Evolutionary conservation across 2,797 vertebrate species (phyloP).

Genomic region (Argentina silus): DNA sequence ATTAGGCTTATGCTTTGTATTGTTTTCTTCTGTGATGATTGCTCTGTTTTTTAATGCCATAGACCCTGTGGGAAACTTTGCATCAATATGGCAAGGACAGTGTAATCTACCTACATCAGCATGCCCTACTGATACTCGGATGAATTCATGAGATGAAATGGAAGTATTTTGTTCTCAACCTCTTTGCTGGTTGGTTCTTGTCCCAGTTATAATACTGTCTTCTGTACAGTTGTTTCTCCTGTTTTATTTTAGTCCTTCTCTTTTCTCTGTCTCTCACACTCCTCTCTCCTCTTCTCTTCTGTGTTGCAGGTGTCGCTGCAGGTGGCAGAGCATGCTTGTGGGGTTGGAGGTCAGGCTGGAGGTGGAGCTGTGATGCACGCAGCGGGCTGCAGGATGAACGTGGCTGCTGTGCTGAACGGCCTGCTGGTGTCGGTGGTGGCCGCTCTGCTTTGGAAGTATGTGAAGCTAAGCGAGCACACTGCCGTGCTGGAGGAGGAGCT

Average conservation of each 20-base stretch:
- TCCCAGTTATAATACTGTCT: neutral
- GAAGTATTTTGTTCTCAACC: neutral
- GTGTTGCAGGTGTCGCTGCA: constrained; percentile 20
- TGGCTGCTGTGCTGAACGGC: constrained; percentile 89
- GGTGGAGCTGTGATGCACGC: constrained; percentile 76
- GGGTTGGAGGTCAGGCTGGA: constrained; percentile 52
- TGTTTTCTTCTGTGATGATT: constrained; percentile 18
- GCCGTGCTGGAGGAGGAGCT: constrained; percentile 88
- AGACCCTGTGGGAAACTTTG: neutral
- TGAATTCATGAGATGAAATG: neutral
- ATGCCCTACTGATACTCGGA: neutral
- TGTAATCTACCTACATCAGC: too few species aligned
- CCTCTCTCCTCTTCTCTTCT: neutral
- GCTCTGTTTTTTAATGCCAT: constrained; percentile 9
- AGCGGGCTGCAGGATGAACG: constrained; percentile 87
- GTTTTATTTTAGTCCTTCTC: neutral
- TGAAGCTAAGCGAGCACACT: constrained; percentile 85
- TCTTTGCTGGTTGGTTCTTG: neutral
- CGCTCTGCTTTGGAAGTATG: constrained; percentile 94
- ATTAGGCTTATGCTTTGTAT: constrained; percentile 24
- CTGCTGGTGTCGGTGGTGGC: constrained; percentile 92
- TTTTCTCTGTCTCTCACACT: neutral
- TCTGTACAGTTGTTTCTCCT: neutral
- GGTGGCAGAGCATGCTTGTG: constrained; percentile 33
- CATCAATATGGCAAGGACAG: neutral